Base-by-base conservation (phyloP, 2,113 vertebrate genomes). In the Scomber scombrus region DNA sequence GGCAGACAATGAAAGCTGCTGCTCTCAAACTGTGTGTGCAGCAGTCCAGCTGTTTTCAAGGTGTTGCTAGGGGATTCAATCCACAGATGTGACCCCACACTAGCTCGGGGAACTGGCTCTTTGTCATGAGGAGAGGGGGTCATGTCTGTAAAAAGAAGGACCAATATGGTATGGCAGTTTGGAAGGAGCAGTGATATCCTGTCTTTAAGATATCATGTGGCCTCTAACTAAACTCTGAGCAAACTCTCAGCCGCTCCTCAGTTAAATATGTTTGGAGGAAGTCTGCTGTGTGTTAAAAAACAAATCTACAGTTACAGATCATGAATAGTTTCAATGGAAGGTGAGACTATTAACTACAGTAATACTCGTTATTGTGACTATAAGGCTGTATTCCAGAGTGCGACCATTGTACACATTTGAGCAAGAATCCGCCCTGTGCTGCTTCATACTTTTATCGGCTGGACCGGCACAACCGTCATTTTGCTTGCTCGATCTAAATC, bases 41-140 rank as follows among this genome's bases (percentile, higher is more conserved):
- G 47, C 51, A 1, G 55, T 69, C 45, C 71, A 81, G 72, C 83
- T 90, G 79, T 58, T 85, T 72, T 78, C 34, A 65, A 81, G 66
- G 73, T 85, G 65, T 75, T 26, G 62, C 60, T 29, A 2, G 18
- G 43, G 10, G 43, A 81, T 55, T 79, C 50, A 50, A 55, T 71
- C 54, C 75, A 75, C 80, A 74, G 64, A 82, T 77, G 75, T 76
- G 82, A 82, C 50, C 57, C 18, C 64, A 80, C 47, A 66, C 56
- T 51, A 68, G 74, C 78, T 76, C 56, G 72, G 58, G 60, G 78
- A 81, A 29, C 29, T 74, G 82, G 58, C 74, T 71, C 40, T 2
- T 40, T 46, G 79, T 71, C 81, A 67, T 21, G 18, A 67, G 29
- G 57, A 76, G 63, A 56, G 13, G 68, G 68, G 75, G 67, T 78